These are phyloP conservation scores for Callinectes sapidus DNA, from an alignment of 2,888 invertebrate species.

Conservation along the genomic window DNA sequence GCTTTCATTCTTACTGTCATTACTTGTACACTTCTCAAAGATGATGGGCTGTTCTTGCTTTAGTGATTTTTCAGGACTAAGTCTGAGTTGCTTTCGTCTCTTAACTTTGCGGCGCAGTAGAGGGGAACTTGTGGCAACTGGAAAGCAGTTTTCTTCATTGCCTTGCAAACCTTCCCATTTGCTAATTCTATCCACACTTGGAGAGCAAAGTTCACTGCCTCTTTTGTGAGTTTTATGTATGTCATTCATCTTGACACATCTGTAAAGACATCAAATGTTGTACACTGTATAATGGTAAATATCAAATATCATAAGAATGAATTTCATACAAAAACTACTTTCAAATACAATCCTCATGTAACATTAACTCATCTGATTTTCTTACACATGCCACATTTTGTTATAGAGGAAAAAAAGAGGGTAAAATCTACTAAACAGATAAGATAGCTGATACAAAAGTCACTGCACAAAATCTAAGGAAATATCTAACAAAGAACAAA, in stretches of 20 bases:
- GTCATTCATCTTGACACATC: neutral
- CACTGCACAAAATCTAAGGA: too few species aligned
- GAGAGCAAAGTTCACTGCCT: neutral
- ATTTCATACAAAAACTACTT: too few species aligned
- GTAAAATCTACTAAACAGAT: too few species aligned
- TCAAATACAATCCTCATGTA: too few species aligned
- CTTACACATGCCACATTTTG: too few species aligned
- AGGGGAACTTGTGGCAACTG: neutral
- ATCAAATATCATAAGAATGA: too few species aligned
- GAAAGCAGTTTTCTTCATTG: slow-evolving; percentile 2
- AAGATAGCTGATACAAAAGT: too few species aligned
- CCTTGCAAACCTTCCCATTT: neutral
- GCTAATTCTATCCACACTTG: neutral
- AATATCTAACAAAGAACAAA: too few species aligned
- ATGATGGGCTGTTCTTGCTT: neutral
- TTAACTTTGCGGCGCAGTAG: neutral
- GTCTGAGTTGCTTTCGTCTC: neutral
- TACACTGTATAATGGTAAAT: neutral
- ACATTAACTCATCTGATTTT: too few species aligned
- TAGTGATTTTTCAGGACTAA: neutral
- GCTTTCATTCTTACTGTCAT: slow-evolving; percentile 1
- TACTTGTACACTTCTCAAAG: neutral
- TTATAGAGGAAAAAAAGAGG: too few species aligned
- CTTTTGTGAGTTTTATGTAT: neutral
- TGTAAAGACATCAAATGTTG: neutral